These are phyloP conservation scores for Tragopan temminckii DNA, from an alignment of 2,797 vertebrate species.

Conservation along the genomic window DNA sequence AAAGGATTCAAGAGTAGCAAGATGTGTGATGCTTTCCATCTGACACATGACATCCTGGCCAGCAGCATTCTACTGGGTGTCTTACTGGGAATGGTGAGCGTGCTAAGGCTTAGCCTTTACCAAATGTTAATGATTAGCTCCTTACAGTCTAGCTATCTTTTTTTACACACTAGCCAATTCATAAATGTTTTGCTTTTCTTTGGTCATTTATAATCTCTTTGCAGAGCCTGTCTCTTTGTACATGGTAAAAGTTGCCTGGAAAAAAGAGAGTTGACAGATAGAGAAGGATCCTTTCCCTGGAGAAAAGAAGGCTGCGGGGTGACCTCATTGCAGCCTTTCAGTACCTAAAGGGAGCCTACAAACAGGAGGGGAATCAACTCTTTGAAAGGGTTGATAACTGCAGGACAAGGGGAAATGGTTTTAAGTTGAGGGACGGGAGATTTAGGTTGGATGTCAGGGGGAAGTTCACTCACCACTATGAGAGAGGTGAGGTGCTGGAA, in stretches of 20 bases:
- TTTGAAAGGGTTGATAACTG: too few species aligned
- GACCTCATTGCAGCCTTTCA: too few species aligned
- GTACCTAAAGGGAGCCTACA: too few species aligned
- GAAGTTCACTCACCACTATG: too few species aligned
- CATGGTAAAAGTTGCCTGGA: not conserved
- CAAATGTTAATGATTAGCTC: not conserved
- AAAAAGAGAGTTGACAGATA: not conserved
- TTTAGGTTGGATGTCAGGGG: too few species aligned
- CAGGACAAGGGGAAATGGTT: too few species aligned
- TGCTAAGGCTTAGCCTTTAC: not conserved
- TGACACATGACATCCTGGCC: not conserved
- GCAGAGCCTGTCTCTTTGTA: not conserved
- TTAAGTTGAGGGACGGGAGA: too few species aligned
- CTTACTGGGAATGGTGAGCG: fast-evolving
- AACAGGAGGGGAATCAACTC: too few species aligned
- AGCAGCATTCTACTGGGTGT: not conserved
- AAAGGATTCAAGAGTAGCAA: not conserved
- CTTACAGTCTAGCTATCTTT: not conserved
- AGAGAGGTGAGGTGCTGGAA: too few species aligned
- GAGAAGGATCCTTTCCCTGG: too few species aligned
- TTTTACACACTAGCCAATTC: not conserved
- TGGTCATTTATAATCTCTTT: not conserved
- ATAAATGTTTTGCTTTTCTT: not conserved
- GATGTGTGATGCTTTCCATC: not conserved
- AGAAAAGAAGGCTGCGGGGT: too few species aligned